Evolutionary conservation across 2,888 invertebrate species (phyloP), one percentile per base, ranked within the genome.

Genomic region (Megastigmus dorsalis): DNA sequence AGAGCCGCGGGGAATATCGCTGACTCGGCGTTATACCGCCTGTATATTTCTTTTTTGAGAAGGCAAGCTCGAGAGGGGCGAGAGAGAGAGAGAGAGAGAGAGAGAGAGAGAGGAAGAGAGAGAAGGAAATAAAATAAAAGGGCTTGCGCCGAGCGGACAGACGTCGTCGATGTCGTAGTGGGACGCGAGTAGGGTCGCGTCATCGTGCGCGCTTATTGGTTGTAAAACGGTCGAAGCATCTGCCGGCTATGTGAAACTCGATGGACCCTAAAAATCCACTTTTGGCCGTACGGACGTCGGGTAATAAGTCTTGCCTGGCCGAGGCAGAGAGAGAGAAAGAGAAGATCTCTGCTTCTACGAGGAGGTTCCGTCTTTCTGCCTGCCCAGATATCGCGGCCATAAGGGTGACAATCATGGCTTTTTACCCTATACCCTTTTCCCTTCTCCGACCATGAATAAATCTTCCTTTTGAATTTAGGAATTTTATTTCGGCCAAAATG

Each of bases 221-320:
- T 83, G 83, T 84, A 84, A 84, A 84, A 84, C 80, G 79, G 74
- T 73, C 77, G 77, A 73, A 76, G 82, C 82, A 84, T 82, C 82
- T 83, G 84, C 78, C 78, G 77, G 75, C 78, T 77, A 80, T 83
- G 83, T 81, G 82, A 82, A 81, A 79, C 78, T 77, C 78, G 77
- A 67, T 78, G 79, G 77, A 78, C 79, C 80, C 81, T 82, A 83
- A 84, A 83, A 84, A 83, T 82, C 79, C 76, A 80, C 77, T 79
- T 78, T 73, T 77, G 75, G 73, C 68, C 69, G 30, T 57, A 26
- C 59, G 75, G 78, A 78, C 78, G 75, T 33, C 59, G 68, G 33
- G 79, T 80, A 80, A 82, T 81, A 82, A 82, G 79, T 83, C 62
- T n/a, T n/a, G n/a, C n/a, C 55, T 70, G 33, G n/a, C n/a, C n/a